Conservation (phyloP, 2,113 vertebrate species). For the Corythornis vintsioides region DNA sequence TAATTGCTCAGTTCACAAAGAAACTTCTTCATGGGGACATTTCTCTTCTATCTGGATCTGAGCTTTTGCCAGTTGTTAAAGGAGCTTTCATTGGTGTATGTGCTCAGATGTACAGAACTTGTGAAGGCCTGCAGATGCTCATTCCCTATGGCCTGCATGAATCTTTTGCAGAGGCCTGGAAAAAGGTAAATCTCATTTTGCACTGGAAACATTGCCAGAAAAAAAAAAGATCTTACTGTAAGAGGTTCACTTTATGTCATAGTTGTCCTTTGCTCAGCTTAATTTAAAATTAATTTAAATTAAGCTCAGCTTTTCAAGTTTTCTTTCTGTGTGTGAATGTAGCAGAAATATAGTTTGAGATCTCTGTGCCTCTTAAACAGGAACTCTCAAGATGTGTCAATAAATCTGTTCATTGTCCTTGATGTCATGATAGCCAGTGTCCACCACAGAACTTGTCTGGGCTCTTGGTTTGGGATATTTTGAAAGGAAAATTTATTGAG, state of each 20-base stretch:
- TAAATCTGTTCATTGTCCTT: not conserved
- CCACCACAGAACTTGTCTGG: not conserved
- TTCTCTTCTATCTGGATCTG: conserved; percentile 68
- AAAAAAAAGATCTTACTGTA: not conserved
- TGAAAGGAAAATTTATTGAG: not conserved
- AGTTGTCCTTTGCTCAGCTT: not conserved
- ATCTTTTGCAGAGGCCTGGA: conserved; percentile 85
- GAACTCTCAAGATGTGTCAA: not conserved
- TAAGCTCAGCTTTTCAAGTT: not conserved
- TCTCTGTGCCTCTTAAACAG: not conserved
- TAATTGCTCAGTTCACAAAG: conserved; percentile 87
- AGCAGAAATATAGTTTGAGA: not conserved
- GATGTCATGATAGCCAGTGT: not conserved
- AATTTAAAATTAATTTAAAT: too few relatives aligned
- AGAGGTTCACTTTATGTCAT: not conserved
- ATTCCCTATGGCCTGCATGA: conserved; percentile 84
- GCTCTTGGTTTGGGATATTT: not conserved
- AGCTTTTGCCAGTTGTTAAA: conserved; percentile 75
- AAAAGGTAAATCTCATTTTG: conserved; percentile 79
- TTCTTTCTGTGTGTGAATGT: not conserved
- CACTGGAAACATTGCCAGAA: not conserved
- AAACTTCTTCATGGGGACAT: conserved; percentile 84
- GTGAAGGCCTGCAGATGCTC: conserved; percentile 88
- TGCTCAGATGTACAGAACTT: conserved; percentile 91
- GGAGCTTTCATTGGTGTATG: conserved; percentile 93